Base-by-base conservation (phyloP, 2,113 vertebrate species). In the Rhinolophus sinicus region DNA sequence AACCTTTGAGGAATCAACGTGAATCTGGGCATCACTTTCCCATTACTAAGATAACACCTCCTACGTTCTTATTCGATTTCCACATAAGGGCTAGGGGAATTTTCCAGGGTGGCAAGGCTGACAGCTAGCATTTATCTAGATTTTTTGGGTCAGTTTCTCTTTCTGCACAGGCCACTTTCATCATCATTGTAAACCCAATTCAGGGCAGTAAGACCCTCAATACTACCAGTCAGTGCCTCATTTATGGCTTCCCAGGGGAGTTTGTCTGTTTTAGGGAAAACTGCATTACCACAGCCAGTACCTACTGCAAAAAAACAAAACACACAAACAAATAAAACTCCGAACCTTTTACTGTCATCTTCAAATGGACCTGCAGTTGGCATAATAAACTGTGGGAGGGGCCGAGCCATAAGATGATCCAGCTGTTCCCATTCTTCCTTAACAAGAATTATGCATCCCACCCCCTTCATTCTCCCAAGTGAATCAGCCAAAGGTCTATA, bases 101-200 rank as follows among this genome's bases (percentile, higher is more conserved):
- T 94, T 90, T 95, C 58, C 72, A 88, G 58, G 44, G 58, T 85
- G 47, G 67, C 47, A 70, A 8, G 60, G 54, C 16, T 94, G 91
- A 94, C 58, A 94, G 76, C 19, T 75, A 94, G 50, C 76, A 96
- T 95, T 96, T 85, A 88, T 95, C 72, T 93, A 93, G 77, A 96
- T 95, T 94, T 95, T 40, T 21, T 60, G 90, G 81, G 81, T 33
- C 90, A 93, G 78, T 87, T 88, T 97, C 62, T 85, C 85, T 85
- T 82, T 97, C 85, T 81, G n/a, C 38, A 76, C 6, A 88, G 69
- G 26, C 78, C 60, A 90, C 26, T 80, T 82, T 67, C 86, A 88
- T 96, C 89, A 96, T 86, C 88, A 93, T 69, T 50, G 26, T 93
- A 93, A 95, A 90, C 26, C 72, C 26, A 95, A 33, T 95, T 14